A percentile compares a stretch with the other conserved stretches of the same genome.
These are phyloP conservation scores for Eolophus roseicapilla DNA, from an alignment of 2,113 vertebrate genomes.

Conservation along the genomic window DNA sequence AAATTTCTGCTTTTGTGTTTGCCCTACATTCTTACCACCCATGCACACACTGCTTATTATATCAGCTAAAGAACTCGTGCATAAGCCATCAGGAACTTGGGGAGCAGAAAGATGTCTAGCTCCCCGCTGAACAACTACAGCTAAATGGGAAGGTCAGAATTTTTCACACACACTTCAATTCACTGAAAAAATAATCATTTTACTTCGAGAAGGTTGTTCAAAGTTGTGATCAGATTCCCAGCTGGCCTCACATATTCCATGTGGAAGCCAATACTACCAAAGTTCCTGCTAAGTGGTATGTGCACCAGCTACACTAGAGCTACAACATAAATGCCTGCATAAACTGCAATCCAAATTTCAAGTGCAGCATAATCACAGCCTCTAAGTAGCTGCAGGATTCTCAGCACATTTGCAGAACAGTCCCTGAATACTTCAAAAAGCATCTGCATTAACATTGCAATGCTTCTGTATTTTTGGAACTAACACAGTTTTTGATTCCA, in stretches of 20 bases:
- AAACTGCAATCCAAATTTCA: background rate
- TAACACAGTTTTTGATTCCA: background rate
- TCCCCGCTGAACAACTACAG: background rate
- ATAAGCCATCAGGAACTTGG: background rate
- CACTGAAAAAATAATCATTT: background rate
- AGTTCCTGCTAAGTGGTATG: background rate
- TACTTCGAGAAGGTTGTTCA: background rate
- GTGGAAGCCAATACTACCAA: background rate
- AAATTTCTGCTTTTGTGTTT: background rate
- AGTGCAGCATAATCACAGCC: background rate
- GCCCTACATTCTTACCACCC: background rate
- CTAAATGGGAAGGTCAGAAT: background rate
- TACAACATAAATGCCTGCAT: background rate
- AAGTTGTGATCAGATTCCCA: background rate
- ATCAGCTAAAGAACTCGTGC: background rate
- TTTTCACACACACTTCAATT: background rate
- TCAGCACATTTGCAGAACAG: background rate
- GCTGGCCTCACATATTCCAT: background rate
- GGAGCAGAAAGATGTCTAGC: background rate
- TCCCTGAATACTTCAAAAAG: background rate
- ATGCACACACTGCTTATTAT: background rate
- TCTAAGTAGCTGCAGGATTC: background rate
- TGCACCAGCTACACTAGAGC: background rate
- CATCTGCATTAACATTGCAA: background rate
- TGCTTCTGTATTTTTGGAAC: background rate